Evolutionary conservation across 2,888 invertebrate species (phyloP).

Genomic region (Capitulum mitella): DNA sequence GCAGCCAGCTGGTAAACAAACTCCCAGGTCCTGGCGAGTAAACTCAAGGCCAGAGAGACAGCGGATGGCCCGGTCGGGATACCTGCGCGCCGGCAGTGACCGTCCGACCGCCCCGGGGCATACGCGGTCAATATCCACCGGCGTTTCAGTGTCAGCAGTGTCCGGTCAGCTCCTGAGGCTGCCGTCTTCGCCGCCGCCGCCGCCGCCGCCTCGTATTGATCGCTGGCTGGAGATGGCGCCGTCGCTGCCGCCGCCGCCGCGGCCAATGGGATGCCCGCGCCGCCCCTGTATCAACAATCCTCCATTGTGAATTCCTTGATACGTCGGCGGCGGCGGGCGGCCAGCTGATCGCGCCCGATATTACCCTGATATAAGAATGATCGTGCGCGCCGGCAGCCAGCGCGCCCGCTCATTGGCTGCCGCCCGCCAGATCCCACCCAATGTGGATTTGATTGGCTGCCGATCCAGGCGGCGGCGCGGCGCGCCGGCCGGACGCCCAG

Average conservation of each 20-base stretch:
- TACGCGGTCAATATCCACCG: too few species aligned
- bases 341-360: background rate
- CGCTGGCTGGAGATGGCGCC: too few species aligned
- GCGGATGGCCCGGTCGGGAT: too few species aligned
- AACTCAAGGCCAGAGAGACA: background rate
- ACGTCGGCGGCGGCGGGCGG: background rate
- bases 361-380: conserved; percentile 21
- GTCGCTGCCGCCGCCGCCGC: background rate
- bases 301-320: background rate
- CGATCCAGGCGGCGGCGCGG: background rate
- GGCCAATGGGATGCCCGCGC: background rate
- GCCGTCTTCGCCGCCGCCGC: too few species aligned
- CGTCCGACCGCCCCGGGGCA: too few species aligned
- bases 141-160: too few species aligned
- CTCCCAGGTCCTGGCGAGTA: background rate
- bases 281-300: background rate
- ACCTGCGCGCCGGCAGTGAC: too few species aligned
- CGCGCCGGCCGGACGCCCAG: background rate
- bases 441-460: conserved; percentile 12
- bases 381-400: conserved; percentile 5
- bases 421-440: background rate
- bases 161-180: too few species aligned
- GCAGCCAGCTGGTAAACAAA: background rate
- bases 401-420: conserved; percentile 8
- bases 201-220: background rate